These are phyloP conservation scores for Macquaria ambigua DNA, from an alignment of 2,113 vertebrate species.

Conservation along the genomic window DNA sequence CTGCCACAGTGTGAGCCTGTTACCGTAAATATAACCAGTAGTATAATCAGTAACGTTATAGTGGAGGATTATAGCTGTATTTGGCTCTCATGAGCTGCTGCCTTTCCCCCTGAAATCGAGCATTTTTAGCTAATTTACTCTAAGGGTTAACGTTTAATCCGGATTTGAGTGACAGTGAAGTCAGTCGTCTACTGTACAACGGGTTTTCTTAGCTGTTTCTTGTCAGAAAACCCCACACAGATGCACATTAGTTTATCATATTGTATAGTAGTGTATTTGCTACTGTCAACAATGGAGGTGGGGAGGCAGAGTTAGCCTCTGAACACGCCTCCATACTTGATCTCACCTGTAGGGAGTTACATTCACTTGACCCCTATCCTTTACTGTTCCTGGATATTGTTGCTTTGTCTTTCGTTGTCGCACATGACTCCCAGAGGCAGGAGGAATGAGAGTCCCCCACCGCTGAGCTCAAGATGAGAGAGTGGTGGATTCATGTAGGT, in stretches of 20 bases:
- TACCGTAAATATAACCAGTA: too few relatives aligned
- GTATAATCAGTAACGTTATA: neutral
- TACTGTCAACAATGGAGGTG: neutral
- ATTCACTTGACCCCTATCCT: neutral
- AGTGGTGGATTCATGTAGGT: conserved; percentile 94
- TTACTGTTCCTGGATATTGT: neutral
- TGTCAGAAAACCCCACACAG: neutral
- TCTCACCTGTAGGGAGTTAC: neutral
- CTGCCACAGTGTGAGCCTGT: neutral
- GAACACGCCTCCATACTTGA: neutral
- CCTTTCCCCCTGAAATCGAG: too few relatives aligned
- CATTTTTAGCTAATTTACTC: conserved; percentile 11
- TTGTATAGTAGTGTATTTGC: neutral
- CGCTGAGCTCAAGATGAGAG: conserved; percentile 87
- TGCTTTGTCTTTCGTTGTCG: neutral
- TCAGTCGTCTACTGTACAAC: neutral
- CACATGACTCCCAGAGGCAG: conserved; percentile 29
- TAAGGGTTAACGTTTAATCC: neutral
- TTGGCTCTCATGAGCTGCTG: neutral
- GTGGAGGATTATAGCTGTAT: neutral
- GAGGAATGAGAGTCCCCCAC: conserved; percentile 60
- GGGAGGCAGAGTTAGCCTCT: neutral
- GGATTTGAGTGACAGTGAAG: neutral
- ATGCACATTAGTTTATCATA: neutral
- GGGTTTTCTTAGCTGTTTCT: too few relatives aligned